A percentile compares a stretch with the other conserved stretches of the same genome.
Conservation (phyloP, 1,140 invertebrate species). For the Meloidogyne hapla region DNA sequence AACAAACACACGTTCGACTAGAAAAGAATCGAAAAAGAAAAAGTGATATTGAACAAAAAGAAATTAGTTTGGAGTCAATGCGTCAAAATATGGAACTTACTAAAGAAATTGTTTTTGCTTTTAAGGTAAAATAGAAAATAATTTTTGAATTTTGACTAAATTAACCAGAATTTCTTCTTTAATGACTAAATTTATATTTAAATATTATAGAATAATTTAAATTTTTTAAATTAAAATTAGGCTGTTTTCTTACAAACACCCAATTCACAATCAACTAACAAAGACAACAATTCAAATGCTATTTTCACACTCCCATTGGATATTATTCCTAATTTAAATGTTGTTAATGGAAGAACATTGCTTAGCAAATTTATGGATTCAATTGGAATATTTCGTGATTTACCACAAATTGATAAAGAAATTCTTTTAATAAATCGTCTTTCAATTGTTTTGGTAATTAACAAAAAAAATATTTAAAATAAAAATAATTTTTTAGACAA, state of each 20-base stretch:
- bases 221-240: background rate
- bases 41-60: constrained; percentile 21
- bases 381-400: background rate
- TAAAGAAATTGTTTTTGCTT: constrained; percentile 7
- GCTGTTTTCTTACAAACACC: background rate
- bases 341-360: background rate
- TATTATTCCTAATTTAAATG: background rate
- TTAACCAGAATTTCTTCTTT: no score
- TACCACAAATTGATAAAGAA: background rate
- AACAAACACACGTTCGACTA: constrained; percentile 23
- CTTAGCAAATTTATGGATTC: background rate
- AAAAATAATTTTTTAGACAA: background rate
- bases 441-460: constrained; percentile 1
- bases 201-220: background rate
- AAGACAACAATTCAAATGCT: background rate
- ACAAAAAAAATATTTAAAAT: background rate
- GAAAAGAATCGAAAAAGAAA: constrained; percentile 34
- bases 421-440: background rate
- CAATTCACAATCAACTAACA: no score
- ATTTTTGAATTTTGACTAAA: background rate
- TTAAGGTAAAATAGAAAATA: constrained; percentile 7
- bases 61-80: constrained; percentile 11
- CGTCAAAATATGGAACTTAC: constrained; percentile 19
- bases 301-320: background rate
- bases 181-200: no score